A percentile compares a stretch with the other conserved stretches of the same genome.
phyloP scores from a whole-genome alignment of 2,797 vertebrate genomes.

The Rhabdomys pumilio region DNA sequence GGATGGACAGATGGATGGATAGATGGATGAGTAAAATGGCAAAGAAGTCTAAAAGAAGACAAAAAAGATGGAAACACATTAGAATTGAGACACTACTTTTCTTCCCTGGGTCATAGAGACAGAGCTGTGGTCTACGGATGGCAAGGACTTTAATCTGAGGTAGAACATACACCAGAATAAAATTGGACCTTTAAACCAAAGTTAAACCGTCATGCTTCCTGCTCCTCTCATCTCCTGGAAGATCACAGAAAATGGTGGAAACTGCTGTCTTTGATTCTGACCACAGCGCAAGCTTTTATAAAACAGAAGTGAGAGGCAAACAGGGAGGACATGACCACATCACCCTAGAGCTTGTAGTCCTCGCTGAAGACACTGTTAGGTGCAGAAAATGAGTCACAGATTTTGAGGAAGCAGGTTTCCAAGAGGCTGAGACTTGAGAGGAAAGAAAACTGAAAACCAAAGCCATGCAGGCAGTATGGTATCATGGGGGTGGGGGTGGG shows the following conservation, averaged over 20 bases:
- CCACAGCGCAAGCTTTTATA: not conserved
- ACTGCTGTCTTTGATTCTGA: slow-evolving; percentile 42
- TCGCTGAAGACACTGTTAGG: not conserved
- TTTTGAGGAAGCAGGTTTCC: slow-evolving; percentile 63
- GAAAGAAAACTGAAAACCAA: slow-evolving; percentile 47
- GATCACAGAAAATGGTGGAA: not conserved
- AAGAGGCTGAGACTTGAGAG: not conserved
- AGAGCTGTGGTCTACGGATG: too few relatives aligned
- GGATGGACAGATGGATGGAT: not conserved
- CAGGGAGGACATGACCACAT: not conserved
- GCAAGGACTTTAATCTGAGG: not conserved
- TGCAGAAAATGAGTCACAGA: not conserved
- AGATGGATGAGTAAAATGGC: not conserved
- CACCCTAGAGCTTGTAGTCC: not conserved
- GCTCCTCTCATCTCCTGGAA: not conserved
- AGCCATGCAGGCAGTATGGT: not conserved
- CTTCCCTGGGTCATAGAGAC: not conserved
- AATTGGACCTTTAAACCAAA: not conserved
- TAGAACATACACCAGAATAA: not conserved
- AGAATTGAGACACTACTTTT: not conserved
- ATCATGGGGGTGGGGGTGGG: not conserved
- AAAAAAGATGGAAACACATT: not conserved
- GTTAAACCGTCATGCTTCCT: not conserved
- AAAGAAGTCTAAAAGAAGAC: not conserved
- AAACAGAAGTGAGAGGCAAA: slow-evolving; percentile 27